phyloP scores from a whole-genome alignment of 2,888 invertebrate species.

The Dynastes grantii region DNA sequence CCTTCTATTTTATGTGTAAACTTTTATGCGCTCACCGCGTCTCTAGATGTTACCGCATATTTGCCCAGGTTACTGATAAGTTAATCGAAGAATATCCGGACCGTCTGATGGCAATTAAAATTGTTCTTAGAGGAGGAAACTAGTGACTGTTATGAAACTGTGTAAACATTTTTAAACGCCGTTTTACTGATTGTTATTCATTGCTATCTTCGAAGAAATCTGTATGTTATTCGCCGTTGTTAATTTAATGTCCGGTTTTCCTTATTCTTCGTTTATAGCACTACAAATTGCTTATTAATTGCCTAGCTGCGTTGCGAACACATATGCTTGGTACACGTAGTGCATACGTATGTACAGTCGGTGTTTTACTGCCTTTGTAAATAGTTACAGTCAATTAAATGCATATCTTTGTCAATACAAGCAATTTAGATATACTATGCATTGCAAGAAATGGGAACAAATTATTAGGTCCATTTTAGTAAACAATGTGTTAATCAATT shows the following conservation, averaged over 20 bases:
- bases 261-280: slow-evolving; percentile 6
- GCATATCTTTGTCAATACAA: slow-evolving; percentile 5
- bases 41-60: no score
- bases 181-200: slow-evolving; percentile 15
- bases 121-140: slow-evolving; percentile 6
- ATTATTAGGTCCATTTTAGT: no score
- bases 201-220: not conserved
- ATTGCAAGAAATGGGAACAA: no score
- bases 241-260: not conserved
- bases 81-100: not conserved
- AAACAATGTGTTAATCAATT: no score
- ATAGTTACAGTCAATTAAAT: slow-evolving; percentile 19
- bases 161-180: slow-evolving; percentile 24
- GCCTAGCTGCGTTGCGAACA: not conserved
- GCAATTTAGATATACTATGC: not conserved
- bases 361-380: slow-evolving; percentile 16
- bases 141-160: slow-evolving; percentile 7
- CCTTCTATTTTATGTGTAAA: no score
- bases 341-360: not conserved
- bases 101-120: slow-evolving; percentile 5
- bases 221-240: not conserved
- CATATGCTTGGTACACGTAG: not conserved
- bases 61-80: not conserved
- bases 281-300: slow-evolving; percentile 30
- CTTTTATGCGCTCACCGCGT: no score